Percentiles rank a stretch among this genome's conserved stretches.
Conservation (phyloP, 2,797 vertebrate genomes). For the Sebastes steindachneri region DNA sequence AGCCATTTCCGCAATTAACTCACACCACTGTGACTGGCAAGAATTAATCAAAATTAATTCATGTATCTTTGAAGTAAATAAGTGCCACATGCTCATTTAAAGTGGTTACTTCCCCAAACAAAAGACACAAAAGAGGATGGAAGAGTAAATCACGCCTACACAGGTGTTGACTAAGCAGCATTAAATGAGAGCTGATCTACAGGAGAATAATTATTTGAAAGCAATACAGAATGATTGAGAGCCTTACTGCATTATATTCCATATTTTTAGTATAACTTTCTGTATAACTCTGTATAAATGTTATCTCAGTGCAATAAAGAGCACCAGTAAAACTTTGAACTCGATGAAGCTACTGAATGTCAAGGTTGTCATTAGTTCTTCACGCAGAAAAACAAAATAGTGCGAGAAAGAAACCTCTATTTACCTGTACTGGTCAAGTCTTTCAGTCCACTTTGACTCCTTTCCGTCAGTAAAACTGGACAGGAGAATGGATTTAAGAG, state of each 20-base stretch:
- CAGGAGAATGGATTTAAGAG: neutral
- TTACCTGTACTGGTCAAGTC: slow-evolving; percentile 85
- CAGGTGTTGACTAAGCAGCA: neutral
- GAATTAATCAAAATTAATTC: neutral
- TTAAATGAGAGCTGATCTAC: neutral
- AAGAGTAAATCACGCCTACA: neutral
- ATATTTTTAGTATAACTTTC: too few species aligned
- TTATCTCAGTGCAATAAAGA: neutral
- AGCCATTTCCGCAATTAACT: neutral
- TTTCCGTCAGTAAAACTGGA: slow-evolving; percentile 54
- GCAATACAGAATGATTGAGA: neutral
- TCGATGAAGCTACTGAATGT: neutral
- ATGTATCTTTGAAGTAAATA: too few species aligned
- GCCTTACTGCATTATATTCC: neutral
- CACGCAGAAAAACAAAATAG: neutral
- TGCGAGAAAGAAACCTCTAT: neutral
- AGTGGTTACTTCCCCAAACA: neutral
- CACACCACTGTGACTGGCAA: neutral
- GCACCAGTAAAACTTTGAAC: neutral
- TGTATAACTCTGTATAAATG: neutral
- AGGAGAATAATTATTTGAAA: too few species aligned
- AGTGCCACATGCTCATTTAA: neutral
- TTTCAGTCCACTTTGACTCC: slow-evolving; percentile 80
- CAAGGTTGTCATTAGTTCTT: neutral
- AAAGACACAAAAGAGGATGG: neutral